Evolutionary conservation across 1,140 invertebrate species (phyloP).

Genomic region (Lethrus apterus): DNA sequence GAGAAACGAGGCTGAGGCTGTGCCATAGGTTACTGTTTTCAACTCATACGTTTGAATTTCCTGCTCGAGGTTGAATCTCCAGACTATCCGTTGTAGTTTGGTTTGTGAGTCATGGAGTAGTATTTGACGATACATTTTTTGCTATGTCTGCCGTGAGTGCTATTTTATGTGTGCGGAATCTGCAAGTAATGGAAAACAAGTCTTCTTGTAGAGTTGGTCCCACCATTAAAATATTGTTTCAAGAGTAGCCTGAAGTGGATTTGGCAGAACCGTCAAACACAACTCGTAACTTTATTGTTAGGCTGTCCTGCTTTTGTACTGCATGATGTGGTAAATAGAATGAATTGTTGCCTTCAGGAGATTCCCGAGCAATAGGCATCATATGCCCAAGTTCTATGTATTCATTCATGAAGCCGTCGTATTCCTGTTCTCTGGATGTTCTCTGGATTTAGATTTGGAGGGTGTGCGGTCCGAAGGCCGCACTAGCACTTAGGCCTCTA

Average conservation of each 20-base stretch:
- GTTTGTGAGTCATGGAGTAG: slow-evolving; percentile 29
- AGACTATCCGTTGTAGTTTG: slow-evolving; percentile 39
- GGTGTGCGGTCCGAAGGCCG: no score
- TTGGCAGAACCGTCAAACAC: slow-evolving; percentile 35
- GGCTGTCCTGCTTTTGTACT: slow-evolving; percentile 28
- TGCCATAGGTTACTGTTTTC: slow-evolving; percentile 27
- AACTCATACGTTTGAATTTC: no score
- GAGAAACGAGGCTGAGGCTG: slow-evolving; percentile 30
- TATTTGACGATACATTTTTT: slow-evolving; percentile 41
- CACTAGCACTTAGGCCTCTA: no score
- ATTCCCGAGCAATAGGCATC: slow-evolving; percentile 4
- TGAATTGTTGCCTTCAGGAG: neutral
- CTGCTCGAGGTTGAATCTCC: slow-evolving; percentile 34
- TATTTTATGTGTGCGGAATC: slow-evolving; percentile 33
- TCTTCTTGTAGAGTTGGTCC: slow-evolving; percentile 25
- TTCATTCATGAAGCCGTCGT: slow-evolving; percentile 24
- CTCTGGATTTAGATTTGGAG: no score
- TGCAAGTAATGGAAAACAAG: slow-evolving; percentile 19
- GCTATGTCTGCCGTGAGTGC: slow-evolving; percentile 33
- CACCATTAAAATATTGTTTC: slow-evolving; percentile 28
- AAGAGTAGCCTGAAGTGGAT: slow-evolving; percentile 22
- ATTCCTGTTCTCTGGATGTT: slow-evolving; percentile 9
- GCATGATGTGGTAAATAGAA: slow-evolving; percentile 39
- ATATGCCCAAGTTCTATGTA: slow-evolving; percentile 23
- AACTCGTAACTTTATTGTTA: slow-evolving; percentile 30